Conservation (phyloP, 2,797 vertebrate species). For the Anomalospiza imberbis region DNA sequence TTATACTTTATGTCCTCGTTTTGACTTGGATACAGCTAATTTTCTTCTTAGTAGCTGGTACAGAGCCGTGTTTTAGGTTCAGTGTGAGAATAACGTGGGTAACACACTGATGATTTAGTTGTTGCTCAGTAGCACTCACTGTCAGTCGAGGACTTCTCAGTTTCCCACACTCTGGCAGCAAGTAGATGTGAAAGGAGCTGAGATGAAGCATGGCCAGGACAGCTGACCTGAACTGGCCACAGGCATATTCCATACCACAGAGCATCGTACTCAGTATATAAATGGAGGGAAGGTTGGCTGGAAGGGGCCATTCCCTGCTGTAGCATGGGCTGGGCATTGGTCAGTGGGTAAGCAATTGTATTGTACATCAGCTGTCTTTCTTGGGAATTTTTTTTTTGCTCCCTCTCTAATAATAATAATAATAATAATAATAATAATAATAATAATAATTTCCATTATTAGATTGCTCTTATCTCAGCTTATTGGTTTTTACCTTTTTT, state of each 20-base stretch:
- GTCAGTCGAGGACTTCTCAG: neutral
- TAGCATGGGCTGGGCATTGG: neutral
- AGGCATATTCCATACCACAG: neutral
- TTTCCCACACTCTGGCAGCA: neutral
- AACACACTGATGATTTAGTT: neutral
- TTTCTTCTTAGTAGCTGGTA: neutral
- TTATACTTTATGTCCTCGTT: neutral
- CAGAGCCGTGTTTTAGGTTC: neutral
- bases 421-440: neutral
- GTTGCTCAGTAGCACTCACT: neutral
- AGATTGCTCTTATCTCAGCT: neutral
- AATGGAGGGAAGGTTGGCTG: neutral
- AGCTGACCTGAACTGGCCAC: neutral
- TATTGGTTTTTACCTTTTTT: neutral
- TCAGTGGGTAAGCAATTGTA: neutral
- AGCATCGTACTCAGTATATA: neutral
- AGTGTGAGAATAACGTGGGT: neutral
- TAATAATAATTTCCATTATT: neutral
- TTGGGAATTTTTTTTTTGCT: neutral
- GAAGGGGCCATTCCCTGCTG: neutral
- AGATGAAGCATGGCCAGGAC: neutral
- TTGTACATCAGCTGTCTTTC: neutral
- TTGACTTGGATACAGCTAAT: neutral
- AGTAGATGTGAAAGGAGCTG: neutral
- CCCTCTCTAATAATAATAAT: neutral